Evolutionary conservation across 2,113 vertebrate species (phyloP).

Genomic region (Emydocephalus ijimae): DNA sequence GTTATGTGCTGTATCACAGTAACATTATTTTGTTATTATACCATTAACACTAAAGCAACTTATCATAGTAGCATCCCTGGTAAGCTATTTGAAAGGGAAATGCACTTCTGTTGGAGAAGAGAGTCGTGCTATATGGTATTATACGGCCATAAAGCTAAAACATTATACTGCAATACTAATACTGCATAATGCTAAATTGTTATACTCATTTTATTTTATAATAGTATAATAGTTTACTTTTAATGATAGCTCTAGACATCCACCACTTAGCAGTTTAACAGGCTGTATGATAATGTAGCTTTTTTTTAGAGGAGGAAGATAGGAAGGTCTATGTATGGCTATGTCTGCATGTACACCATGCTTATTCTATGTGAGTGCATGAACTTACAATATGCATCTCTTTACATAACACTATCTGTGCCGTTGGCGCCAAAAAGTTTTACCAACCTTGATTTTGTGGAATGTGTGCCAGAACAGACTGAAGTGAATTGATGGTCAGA

Average conservation of each 20-base stretch:
- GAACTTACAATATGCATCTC: background rate
- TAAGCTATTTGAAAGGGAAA: background rate
- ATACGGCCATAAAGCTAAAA: background rate
- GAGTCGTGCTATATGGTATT: background rate
- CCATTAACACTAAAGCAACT: background rate
- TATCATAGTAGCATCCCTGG: background rate
- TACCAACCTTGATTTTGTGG: background rate
- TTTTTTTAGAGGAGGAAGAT: background rate
- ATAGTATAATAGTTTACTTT: background rate
- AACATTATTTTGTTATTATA: background rate
- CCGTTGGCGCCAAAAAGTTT: background rate
- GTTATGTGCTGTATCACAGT: background rate
- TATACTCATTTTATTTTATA: background rate
- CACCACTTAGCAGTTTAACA: background rate
- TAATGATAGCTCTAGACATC: background rate
- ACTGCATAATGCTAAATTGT: background rate
- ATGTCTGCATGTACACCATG: background rate
- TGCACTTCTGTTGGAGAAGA: background rate
- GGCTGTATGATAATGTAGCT: background rate
- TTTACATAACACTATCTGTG: background rate
- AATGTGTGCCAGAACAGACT: background rate
- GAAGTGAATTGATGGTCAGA: background rate
- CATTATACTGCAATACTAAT: background rate
- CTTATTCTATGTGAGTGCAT: background rate
- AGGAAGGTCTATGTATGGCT: background rate